These are phyloP conservation scores for Epinephelus moara DNA, from an alignment of 2,113 vertebrate species.

Conservation along the genomic window DNA sequence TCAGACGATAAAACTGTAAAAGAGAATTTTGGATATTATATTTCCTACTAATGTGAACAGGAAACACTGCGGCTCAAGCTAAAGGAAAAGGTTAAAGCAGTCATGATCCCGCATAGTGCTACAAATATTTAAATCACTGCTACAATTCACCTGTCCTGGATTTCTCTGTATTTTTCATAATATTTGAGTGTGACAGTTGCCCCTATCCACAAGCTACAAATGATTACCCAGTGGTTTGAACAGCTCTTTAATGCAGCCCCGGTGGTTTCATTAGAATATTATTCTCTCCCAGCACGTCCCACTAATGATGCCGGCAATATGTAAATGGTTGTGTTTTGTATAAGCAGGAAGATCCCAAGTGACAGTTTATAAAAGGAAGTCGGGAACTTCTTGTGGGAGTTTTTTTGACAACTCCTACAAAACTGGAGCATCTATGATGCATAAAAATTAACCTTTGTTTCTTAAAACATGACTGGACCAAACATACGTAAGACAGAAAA, in stretches of 20 bases:
- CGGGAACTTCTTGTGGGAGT: slow-evolving; percentile 1
- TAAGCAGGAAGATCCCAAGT: slow-evolving; percentile 32
- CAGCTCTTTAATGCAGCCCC: slow-evolving; percentile 46
- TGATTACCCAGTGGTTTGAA: slow-evolving; percentile 25
- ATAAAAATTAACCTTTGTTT: neutral
- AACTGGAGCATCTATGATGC: slow-evolving; percentile 9
- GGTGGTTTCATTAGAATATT: slow-evolving; percentile 51
- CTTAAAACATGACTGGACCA: neutral
- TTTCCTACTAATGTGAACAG: neutral
- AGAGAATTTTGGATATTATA: neutral
- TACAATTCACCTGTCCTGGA: neutral
- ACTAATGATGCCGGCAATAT: slow-evolving; percentile 52
- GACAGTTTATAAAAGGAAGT: slow-evolving; percentile 26
- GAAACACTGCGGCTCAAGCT: neutral
- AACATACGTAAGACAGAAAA: neutral
- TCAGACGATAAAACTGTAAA: neutral
- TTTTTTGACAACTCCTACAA: slow-evolving; percentile 5
- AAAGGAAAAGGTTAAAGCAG: neutral
- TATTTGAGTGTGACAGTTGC: slow-evolving; percentile 16
- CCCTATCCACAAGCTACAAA: slow-evolving; percentile 16
- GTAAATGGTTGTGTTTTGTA: slow-evolving; percentile 43
- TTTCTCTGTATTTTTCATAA: slow-evolving; percentile 8
- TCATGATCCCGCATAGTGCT: neutral
- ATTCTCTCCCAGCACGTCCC: slow-evolving; percentile 32
- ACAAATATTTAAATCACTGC: neutral